phyloP scores from a whole-genome alignment of 2,888 invertebrate genomes.

The Drosophila anceps region DNA sequence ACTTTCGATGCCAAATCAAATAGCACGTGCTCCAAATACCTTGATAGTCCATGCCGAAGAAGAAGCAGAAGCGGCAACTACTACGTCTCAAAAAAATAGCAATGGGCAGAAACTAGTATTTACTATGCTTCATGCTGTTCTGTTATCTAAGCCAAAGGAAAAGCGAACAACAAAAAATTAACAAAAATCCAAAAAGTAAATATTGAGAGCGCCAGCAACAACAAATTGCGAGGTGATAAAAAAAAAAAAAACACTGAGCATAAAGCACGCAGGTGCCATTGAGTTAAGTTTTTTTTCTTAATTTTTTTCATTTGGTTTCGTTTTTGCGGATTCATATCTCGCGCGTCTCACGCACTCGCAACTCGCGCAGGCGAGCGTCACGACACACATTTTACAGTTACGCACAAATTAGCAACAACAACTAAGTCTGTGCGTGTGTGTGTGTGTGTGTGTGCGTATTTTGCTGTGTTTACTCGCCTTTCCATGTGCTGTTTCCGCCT shows the following conservation, averaged over 20 bases:
- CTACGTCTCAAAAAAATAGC: slow-evolving; percentile 55
- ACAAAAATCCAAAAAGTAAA: slow-evolving; percentile 46
- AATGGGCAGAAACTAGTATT: slow-evolving; percentile 42
- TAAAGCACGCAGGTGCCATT: slow-evolving; percentile 62
- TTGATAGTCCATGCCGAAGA: no score
- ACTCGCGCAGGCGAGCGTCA: slow-evolving; percentile 25
- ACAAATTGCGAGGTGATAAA: slow-evolving; percentile 48
- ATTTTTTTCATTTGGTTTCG: background rate
- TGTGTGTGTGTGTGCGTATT: slow-evolving; percentile 25
- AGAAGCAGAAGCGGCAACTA: slow-evolving; percentile 19
- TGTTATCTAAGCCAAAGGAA: slow-evolving; percentile 52
- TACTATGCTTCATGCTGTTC: slow-evolving; percentile 36
- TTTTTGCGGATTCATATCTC: slow-evolving; percentile 4
- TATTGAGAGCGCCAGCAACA: slow-evolving; percentile 18
- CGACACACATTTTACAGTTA: slow-evolving; percentile 79
- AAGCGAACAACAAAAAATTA: slow-evolving; percentile 32
- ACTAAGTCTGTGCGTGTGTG: slow-evolving; percentile 16
- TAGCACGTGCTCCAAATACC: slow-evolving; percentile 64
- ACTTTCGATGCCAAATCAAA: slow-evolving; percentile 17
- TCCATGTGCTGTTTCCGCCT: slow-evolving; percentile 56
- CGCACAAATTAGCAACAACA: slow-evolving; percentile 59
- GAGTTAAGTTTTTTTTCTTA: slow-evolving; percentile 32
- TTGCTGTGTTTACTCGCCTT: slow-evolving; percentile 38
- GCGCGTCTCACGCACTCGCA: slow-evolving; percentile 20
- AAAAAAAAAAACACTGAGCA: slow-evolving; percentile 17